Percentiles rank a stretch among this genome's conserved stretches.
Conservation (phyloP, 1,140 invertebrate genomes). For the Zaprionus davidi region DNA sequence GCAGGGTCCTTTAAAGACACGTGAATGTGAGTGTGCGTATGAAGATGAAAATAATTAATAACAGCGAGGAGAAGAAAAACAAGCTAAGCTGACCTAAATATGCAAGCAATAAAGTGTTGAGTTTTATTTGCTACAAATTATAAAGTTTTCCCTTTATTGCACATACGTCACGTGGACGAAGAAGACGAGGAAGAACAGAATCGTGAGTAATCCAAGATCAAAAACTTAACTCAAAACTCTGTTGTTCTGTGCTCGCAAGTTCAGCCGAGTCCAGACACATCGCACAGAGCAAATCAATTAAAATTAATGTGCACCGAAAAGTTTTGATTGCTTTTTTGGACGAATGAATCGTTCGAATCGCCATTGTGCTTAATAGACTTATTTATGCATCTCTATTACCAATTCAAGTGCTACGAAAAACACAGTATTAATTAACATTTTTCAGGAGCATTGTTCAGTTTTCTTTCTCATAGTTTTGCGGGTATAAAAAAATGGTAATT, state of each 20-base stretch:
- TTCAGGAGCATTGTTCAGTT: neutral
- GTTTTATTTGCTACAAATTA: conserved; percentile 29
- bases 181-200: neutral
- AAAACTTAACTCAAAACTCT: conserved; percentile 25
- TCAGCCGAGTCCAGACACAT: conserved; percentile 15
- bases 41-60: conserved; percentile 35
- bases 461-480: conserved; percentile 14
- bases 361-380: conserved; percentile 46
- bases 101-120: conserved; percentile 17
- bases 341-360: conserved; percentile 1
- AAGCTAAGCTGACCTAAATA: conserved; percentile 32
- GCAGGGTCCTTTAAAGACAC: conserved; percentile 85
- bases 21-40: neutral
- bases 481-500: conserved; percentile 35
- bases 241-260: neutral
- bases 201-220: conserved; percentile 50
- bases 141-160: conserved; percentile 25
- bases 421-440: conserved; percentile 37
- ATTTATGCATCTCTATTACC: conserved; percentile 35
- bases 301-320: conserved; percentile 71
- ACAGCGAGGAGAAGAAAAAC: conserved; percentile 10
- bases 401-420: conserved; percentile 31
- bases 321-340: conserved; percentile 50
- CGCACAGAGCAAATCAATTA: conserved; percentile 59
- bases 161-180: conserved; percentile 32